Base-by-base conservation (phyloP, 2,888 invertebrate genomes). In the Ophonus ardosiacus region DNA sequence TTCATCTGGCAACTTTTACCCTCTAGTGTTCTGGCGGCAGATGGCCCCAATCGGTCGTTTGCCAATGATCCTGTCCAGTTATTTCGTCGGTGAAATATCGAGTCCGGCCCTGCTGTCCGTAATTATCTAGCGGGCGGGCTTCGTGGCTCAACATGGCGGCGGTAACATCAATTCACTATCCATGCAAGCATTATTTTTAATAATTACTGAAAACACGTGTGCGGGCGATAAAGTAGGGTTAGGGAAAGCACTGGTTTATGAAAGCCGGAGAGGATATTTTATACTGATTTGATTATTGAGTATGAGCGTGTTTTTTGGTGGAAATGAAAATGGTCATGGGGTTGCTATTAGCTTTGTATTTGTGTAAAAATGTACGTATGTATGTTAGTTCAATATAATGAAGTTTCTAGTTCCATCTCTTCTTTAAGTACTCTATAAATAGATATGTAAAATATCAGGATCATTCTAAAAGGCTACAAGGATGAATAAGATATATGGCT, bases 201-300 rank as follows among this genome's bases (percentile, higher is more conserved):
- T 68, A 68, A 68, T 68, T 68, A 68, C 68, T 38, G 38, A 7
- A 51, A 51, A 38, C 68, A 68, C 38, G 68, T 68, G 68, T 68
- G 68, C 24, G 7, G 65, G 24, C 38, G 6, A 68, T 68, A 68
- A 68, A 68, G 38, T n/a, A 24, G 68, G 38, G 68, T 24, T 59
- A 17, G 59, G 17, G 17, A 5, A 59, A 59, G 15, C 17, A 17
- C 17, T 31, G 38, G 31, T 68, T 68, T 68, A 68, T 38, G 68
- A 13, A 63, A 21, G 24, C 59, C 17, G 31, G 38, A 13, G n/a
- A 38, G 68, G 68, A 15, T 68, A 38, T 68, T 68, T 68, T 68
- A 68, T 13, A 68, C 24, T 68, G 68, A 68, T 68, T 68, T 68
- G 68, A 68, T 68, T 68, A 68, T 68, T 68, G 24, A 31, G 38